Evolutionary conservation across 2,797 vertebrate species (phyloP).

Genomic region (Enteromius fasciolatus): DNA sequence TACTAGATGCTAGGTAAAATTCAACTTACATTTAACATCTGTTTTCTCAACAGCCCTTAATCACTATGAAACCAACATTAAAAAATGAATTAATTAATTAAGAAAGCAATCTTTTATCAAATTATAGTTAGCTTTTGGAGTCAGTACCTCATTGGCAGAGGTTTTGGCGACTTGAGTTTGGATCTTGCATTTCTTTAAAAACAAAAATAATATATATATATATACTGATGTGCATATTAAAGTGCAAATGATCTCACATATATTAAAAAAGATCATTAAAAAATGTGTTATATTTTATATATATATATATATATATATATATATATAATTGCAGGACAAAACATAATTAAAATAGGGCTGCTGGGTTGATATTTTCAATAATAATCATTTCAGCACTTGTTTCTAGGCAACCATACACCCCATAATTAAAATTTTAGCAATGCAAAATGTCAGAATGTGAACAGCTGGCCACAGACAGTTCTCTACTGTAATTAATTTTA

Average conservation of each 20-base stretch:
- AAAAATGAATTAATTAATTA: neutral
- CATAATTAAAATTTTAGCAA: neutral
- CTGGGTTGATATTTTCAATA: neutral
- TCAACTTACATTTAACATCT: neutral
- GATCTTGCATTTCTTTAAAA: neutral
- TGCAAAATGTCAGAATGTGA: neutral
- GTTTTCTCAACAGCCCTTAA: neutral
- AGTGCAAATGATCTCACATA: too few relatives aligned
- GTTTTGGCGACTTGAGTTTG: neutral
- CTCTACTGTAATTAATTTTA: neutral
- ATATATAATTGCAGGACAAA: neutral
- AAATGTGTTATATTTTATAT: too few relatives aligned
- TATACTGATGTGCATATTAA: too few relatives aligned
- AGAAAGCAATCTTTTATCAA: neutral
- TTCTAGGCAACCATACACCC: neutral
- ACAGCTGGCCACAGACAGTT: neutral
- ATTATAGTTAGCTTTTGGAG: neutral
- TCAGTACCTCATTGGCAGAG: neutral
- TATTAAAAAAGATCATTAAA: too few relatives aligned
- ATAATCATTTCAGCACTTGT: neutral
- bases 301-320: too few relatives aligned
- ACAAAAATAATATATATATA: too few relatives aligned
- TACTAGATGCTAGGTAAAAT: neutral
- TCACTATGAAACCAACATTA: neutral
- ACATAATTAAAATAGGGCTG: neutral